These are phyloP conservation scores for Megaceryle alcyon DNA, from an alignment of 2,797 vertebrate species.

Conservation along the genomic window DNA sequence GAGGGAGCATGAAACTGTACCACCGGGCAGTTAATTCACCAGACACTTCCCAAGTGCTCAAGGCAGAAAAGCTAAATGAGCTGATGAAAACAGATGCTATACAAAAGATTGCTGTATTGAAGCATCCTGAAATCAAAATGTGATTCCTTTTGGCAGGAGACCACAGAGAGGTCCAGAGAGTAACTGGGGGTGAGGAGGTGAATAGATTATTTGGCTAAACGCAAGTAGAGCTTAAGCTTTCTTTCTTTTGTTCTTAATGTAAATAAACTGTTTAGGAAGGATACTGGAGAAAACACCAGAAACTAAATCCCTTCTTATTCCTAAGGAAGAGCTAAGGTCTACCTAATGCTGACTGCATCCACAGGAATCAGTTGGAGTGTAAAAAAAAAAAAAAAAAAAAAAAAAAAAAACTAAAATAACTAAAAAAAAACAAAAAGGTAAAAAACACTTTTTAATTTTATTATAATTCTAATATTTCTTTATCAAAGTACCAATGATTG, in stretches of 20 bases:
- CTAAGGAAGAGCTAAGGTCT: neutral
- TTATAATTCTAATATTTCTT: neutral
- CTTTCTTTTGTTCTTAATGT: neutral
- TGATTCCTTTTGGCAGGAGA: slow-evolving; percentile 3
- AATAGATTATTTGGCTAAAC: neutral
- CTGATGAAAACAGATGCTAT: slow-evolving; percentile 5
- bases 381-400: neutral
- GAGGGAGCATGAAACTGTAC: neutral
- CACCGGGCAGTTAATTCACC: slow-evolving; percentile 32
- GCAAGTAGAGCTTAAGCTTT: neutral
- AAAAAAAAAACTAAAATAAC: neutral
- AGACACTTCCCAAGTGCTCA: neutral
- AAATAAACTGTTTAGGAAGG: neutral
- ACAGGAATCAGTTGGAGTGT: neutral
- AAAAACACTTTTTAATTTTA: neutral
- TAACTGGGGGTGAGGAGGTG: neutral
- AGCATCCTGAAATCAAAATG: slow-evolving; percentile 20
- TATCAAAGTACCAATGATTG: neutral
- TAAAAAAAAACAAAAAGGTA: neutral
- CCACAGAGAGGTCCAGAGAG: neutral
- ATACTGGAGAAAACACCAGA: neutral
- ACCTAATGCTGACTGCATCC: neutral
- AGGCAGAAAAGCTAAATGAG: neutral
- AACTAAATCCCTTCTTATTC: neutral
- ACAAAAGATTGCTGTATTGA: neutral